Percentiles rank a stretch among this genome's conserved stretches.
Conservation (phyloP, 1,140 invertebrate genomes). For the Oscheius sp. region DNA sequence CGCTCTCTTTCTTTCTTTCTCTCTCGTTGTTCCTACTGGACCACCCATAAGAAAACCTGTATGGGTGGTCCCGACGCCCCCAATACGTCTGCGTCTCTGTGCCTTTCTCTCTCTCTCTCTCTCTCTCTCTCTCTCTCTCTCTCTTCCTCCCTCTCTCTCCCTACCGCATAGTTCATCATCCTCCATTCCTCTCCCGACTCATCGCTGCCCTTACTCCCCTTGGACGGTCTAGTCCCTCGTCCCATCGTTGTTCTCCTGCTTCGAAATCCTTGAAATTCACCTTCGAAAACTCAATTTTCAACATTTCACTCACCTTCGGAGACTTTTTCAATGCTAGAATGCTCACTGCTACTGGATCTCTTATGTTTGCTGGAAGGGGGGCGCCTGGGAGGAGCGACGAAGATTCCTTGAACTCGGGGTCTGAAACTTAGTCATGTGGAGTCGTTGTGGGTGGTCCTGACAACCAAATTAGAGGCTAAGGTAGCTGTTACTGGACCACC, state of each 20-base stretch:
- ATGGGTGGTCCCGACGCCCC: no score
- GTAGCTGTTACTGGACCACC: no score
- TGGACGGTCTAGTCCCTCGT: neutral
- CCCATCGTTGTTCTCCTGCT: neutral
- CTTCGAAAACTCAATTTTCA: no score
- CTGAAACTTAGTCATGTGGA: neutral
- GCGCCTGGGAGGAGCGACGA: neutral
- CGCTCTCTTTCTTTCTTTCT: neutral
- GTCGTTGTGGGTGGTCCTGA: no score
- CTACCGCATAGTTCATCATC: slow-evolving; percentile 1
- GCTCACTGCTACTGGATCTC: neutral
- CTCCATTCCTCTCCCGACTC: neutral
- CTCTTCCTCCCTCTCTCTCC: neutral
- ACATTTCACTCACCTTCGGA: neutral
- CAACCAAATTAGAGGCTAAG: no score
- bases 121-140: no score
- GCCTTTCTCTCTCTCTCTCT: no score
- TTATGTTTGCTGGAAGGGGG: neutral
- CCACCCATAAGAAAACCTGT: no score
- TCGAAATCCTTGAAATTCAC: no score
- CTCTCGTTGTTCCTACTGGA: no score
- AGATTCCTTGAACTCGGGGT: neutral
- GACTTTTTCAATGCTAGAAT: slow-evolving; percentile 3
- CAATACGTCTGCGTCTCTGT: no score
- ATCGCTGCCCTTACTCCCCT: neutral